phyloP scores from a whole-genome alignment of 2,888 invertebrate genomes.

The Tigriopus californicus region DNA sequence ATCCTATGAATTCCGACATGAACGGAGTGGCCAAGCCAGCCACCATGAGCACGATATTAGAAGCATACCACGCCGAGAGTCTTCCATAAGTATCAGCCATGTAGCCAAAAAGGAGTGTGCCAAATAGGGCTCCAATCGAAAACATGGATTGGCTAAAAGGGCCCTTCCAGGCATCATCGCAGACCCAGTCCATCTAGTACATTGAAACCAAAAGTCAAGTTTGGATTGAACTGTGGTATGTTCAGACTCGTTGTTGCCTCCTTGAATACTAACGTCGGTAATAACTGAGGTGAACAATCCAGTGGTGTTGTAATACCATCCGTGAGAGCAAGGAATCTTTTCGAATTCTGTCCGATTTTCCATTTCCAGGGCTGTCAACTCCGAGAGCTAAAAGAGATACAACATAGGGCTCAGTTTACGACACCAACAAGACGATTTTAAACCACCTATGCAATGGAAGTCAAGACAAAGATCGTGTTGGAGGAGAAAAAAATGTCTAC shows the following conservation, averaged over 20 bases:
- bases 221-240: too few species aligned
- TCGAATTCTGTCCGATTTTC: neutral
- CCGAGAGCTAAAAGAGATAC: too few species aligned
- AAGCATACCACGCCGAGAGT: constrained; percentile 57
- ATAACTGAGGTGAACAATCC: neutral
- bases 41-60: constrained; percentile 51
- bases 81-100: constrained; percentile 65
- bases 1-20: constrained; percentile 48
- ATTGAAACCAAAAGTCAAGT: constrained; percentile 18
- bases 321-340: neutral
- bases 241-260: too few species aligned
- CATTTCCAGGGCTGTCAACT: too few species aligned
- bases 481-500: too few species aligned
- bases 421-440: too few species aligned
- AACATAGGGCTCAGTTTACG: too few species aligned
- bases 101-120: constrained; percentile 67
- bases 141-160: constrained; percentile 64
- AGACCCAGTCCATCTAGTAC: constrained; percentile 62
- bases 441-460: too few species aligned
- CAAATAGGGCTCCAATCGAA: constrained; percentile 69
- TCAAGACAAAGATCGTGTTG: too few species aligned
- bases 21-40: constrained; percentile 54
- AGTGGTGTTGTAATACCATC: neutral
- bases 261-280: neutral
- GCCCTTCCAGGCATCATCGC: constrained; percentile 53